Base-by-base conservation (phyloP, 2,888 invertebrate species). In the Tenodera sinensis region DNA sequence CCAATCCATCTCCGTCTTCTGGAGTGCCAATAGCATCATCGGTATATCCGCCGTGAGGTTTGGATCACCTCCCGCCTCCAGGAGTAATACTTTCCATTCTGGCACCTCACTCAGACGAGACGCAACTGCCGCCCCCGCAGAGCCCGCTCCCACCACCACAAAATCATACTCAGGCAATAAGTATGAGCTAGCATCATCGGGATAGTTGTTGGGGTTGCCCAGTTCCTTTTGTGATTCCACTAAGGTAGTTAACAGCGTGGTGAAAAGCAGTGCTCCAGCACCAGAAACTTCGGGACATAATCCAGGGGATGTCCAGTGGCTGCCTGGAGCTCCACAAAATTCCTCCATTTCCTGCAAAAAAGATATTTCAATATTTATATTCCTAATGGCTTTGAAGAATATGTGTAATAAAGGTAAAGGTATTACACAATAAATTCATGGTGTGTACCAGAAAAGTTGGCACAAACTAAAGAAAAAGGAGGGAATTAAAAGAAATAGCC, bases 41-140 rank as follows among this genome's bases (percentile, higher is more conserved):
- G 89, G 89, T 7, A 89, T 34, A 20, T 89, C 89, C 12, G 86
- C 71, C 14, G 92, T 47, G 4, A 91, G 91, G 1, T 83, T 84
- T 7, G 89, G 89, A 20, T 94, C 93, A 0, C 93, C 94, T 6
- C 94, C 95, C 0, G 94, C 94, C 92, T 95, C 95, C 28, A 95
- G 91, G 3, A 95, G 85, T 25, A 89, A 14, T 0, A 86, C 83
- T 3, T 89, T 85, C 89, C 89, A 89, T 20, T 85, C 27, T 0
- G 30, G n/a, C 1, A 83, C 92, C 91, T 94, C 94, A 47, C 93
- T 93, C 2, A 94, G 91, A 3, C 95, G 92, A 89, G 93, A 94
- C 25, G 94, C 94, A 0, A 95, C 91, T 4, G 94, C 94, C 0
- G 93, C 92, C 3, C 93, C 95, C 1, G 94, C 94, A 0, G 94